phyloP scores from a whole-genome alignment of 2,888 invertebrate genomes.

The Fragum whitleyi region DNA sequence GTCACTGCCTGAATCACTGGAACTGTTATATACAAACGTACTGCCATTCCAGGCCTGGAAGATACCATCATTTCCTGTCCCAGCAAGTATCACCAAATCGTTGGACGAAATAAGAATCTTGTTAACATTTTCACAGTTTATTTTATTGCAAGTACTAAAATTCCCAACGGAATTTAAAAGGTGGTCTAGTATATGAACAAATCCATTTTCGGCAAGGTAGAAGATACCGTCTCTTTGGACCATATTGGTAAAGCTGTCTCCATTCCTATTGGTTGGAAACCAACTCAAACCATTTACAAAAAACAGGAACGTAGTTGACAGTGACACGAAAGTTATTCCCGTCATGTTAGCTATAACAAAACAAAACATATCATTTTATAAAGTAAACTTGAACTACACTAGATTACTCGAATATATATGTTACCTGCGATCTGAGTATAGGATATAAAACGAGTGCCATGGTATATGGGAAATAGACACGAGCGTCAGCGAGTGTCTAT shows the following conservation, averaged over 20 bases:
- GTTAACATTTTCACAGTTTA: slow-evolving; percentile 27
- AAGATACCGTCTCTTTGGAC: not conserved
- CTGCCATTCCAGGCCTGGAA: slow-evolving; percentile 11
- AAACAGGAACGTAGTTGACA: not conserved
- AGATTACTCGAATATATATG: not conserved
- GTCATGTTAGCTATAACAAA: not conserved
- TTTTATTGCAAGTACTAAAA: not conserved
- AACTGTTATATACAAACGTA: not conserved
- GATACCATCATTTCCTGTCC: slow-evolving; percentile 27
- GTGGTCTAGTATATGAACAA: not conserved
- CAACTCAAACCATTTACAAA: not conserved
- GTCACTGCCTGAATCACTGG: not conserved
- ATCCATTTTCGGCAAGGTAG: slow-evolving; percentile 14
- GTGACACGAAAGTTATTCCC: not conserved
- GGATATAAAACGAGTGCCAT: no score
- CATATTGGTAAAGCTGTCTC: slow-evolving; percentile 13
- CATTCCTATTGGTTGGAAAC: slow-evolving; percentile 19
- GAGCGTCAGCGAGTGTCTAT: no score
- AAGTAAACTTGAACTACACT: not conserved
- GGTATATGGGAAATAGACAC: no score
- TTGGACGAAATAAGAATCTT: slow-evolving; percentile 15
- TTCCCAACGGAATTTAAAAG: not conserved
- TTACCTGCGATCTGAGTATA: no score
- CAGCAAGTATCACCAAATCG: slow-evolving; percentile 11
- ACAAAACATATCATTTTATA: not conserved